Evolutionary conservation across 2,113 vertebrate genomes (phyloP).

Genomic region (Jacana jacana): DNA sequence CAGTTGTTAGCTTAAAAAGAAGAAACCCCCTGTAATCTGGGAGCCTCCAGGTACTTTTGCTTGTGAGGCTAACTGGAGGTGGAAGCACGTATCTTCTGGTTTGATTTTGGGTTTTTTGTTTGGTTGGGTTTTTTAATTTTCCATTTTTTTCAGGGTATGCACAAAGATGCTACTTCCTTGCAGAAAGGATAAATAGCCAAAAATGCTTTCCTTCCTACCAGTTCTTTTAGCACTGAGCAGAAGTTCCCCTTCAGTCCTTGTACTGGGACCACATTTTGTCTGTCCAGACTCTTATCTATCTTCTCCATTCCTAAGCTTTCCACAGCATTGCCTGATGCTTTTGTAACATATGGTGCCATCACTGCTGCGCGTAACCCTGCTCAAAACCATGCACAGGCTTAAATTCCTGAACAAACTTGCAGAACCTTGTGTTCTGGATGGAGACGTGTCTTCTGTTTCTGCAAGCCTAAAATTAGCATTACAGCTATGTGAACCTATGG

Average conservation of each 20-base stretch:
- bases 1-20: neutral
- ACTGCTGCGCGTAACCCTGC: neutral
- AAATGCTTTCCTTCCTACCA: neutral
- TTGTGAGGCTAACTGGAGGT: neutral
- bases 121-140: neutral
- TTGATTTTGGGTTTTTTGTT: neutral
- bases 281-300: neutral
- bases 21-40: neutral
- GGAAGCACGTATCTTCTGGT: neutral
- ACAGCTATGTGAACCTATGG: neutral
- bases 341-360: neutral
- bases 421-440: neutral
- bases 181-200: neutral
- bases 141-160: neutral
- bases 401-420: neutral
- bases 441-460: neutral
- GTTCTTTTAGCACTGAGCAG: neutral
- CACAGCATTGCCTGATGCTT: neutral
- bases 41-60: neutral
- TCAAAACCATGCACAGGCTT: neutral
- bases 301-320: neutral
- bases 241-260: neutral
- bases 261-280: neutral
- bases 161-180: neutral
- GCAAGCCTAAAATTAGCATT: neutral